Evolutionary conservation across 2,797 vertebrate genomes (phyloP), one percentile per base, ranked within the genome.

Genomic region (Echiichthys vipera): DNA sequence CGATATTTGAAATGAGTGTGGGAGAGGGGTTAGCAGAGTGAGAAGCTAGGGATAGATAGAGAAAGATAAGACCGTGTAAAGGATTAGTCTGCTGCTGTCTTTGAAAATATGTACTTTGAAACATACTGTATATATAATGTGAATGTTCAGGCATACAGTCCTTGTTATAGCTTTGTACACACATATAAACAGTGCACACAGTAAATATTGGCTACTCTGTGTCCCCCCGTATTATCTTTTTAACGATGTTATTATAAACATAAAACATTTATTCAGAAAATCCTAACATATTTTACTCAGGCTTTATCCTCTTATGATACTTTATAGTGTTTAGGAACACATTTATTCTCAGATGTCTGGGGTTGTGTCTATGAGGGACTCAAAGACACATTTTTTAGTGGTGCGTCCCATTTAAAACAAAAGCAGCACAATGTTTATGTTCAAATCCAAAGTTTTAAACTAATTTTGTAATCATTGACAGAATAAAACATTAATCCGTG

Each of bases 31-130:
- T 59, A 32, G 72, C 27, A 13, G 25, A 78, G 40, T 46, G 73
- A 51, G 34, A 57, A 58, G 30, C 32, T 22, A 74, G 72, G 70
- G 70, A 63, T 61, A 53, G 13, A 5, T 4, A 65, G 51, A 51
- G 64, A 62, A 78, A 69, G 75, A 69, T 5, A 15, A 81, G 77
- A 85, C 84, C 82, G 88, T 88, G 84, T 79, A 46, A 24, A 65
- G 70, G 63, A 78, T 85, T 57, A 80, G 71, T 81, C 84, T 70
- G 29, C 58, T 70, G 59, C 71, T 79, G 46, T 63, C 64, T 76
- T 63, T 75, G 68, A 80, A 86, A 81, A 64, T 62, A 58, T 67
- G 47, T 50, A 65, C 49, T 63, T 22, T 69, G 36, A 54, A 68
- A 73, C n/a, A 39, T 7, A 54, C 22, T 67, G 53, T 42, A 45